Evolutionary conservation across 2,113 vertebrate species (phyloP), one percentile per base, ranked within the genome.

Genomic region (Myotis brandtii): DNA sequence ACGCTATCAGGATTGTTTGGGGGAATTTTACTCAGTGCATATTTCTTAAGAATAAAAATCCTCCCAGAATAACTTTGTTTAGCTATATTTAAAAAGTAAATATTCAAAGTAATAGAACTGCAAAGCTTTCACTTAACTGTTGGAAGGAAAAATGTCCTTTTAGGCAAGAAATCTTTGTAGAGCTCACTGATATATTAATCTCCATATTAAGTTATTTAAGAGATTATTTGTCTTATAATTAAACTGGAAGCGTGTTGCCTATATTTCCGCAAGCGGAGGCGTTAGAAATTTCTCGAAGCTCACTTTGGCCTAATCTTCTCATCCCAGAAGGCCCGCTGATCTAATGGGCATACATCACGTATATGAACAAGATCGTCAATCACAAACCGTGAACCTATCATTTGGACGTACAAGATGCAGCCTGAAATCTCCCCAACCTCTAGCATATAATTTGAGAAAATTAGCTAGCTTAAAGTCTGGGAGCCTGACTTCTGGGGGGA

Each of bases 331-430:
- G 21, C 43, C 21, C 66, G 75, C 93, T 86, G 92, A 76, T 91
- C 93, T 96, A 91, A 95, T 94, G 50, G 95, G 34, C 46, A 91
- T 91, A n/a, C 80, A 89, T 96, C 66, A 86, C 77, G 94, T 95
- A 86, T 72, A 59, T 84, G 86, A 52, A 93, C 56, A 91, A 46
- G 66, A 87, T 95, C 72, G 95, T 95, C 86, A 93, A 72, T 97
- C 76, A 94, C 30, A 64, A 86, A 89, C 69, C 95, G 86, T 93
- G 86, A 93, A 95, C 96, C 95, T 97, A 98, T 97, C 98, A 94
- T 98, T 97, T 95, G 67, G 77, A 94, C 97, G 95, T 97, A 97
- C 98, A 97, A 97, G 87, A 98, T 97, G 96, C 85, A 97, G 95
- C 95, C 93, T 98, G 97, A 97, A 96, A 89, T 97, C 97, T 96